Conservation (phyloP, 2,113 vertebrate genomes). For the Cyrtonyx montezumae region DNA sequence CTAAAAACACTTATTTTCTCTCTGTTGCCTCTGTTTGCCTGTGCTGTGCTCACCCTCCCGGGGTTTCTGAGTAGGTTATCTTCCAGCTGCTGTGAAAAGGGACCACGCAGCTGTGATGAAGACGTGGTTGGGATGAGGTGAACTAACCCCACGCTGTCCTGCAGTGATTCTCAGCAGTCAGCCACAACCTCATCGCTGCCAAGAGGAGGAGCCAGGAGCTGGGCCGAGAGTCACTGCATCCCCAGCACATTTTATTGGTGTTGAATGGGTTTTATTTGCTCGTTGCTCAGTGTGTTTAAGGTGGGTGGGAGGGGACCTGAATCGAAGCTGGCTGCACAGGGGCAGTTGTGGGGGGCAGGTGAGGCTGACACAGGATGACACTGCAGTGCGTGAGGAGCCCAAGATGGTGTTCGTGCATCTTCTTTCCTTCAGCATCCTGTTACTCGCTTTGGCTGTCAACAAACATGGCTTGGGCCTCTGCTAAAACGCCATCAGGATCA, state of each 20-base stretch:
- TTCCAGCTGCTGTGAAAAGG: neutral
- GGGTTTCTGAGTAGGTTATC: neutral
- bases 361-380: rapidly evolving
- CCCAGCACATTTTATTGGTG: rapidly evolving
- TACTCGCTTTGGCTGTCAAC: slow-evolving; percentile 17
- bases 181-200: neutral
- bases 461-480: slow-evolving; percentile 64
- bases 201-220: neutral
- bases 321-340: neutral
- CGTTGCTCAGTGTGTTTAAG: rapidly evolving
- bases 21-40: neutral
- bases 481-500: slow-evolving; percentile 79
- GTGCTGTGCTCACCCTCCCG: neutral
- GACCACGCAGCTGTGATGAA: neutral
- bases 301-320: neutral
- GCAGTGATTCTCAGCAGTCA: neutral
- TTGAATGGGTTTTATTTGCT: neutral
- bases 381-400: neutral
- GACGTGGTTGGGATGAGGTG: neutral
- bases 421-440: neutral
- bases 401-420: rapidly evolving
- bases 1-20: neutral
- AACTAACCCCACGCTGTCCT: neutral
- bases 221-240: neutral
- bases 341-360: neutral